These are phyloP conservation scores for Pseudeuparius sepicola DNA, from an alignment of 2,888 invertebrate species.

Conservation along the genomic window DNA sequence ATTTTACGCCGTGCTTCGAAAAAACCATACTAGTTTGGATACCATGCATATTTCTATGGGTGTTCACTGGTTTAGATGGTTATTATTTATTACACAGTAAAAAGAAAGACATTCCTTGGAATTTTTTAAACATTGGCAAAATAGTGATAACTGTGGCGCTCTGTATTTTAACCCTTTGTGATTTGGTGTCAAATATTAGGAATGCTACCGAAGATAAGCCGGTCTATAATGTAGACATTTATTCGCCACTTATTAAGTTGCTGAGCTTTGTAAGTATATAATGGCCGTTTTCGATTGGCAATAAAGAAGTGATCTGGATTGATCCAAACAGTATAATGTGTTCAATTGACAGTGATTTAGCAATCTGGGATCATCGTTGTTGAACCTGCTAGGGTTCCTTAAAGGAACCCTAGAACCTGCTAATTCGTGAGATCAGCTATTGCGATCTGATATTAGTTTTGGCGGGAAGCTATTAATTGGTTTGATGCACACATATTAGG, in stretches of 20 bases:
- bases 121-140: constrained; percentile 60
- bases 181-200: constrained; percentile 54
- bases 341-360: too few species aligned
- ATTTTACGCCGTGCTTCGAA: constrained; percentile 86
- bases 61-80: constrained; percentile 61
- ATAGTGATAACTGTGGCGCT: constrained; percentile 53
- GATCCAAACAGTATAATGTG: too few species aligned
- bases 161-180: constrained; percentile 56
- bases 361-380: too few species aligned
- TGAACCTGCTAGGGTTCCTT: too few species aligned
- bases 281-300: too few species aligned
- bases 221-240: constrained; percentile 61
- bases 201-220: constrained; percentile 39
- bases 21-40: constrained; percentile 83
- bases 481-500: too few species aligned
- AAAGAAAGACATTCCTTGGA: constrained; percentile 70
- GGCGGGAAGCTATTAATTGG: too few species aligned
- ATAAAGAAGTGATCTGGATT: too few species aligned
- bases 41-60: constrained; percentile 78
- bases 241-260: constrained; percentile 68
- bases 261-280: constrained; percentile 75
- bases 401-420: too few species aligned
- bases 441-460: too few species aligned
- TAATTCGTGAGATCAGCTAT: too few species aligned
- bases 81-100: constrained; percentile 68